Conservation (phyloP, 1,140 invertebrate genomes). For the Saccostrea echinata region DNA sequence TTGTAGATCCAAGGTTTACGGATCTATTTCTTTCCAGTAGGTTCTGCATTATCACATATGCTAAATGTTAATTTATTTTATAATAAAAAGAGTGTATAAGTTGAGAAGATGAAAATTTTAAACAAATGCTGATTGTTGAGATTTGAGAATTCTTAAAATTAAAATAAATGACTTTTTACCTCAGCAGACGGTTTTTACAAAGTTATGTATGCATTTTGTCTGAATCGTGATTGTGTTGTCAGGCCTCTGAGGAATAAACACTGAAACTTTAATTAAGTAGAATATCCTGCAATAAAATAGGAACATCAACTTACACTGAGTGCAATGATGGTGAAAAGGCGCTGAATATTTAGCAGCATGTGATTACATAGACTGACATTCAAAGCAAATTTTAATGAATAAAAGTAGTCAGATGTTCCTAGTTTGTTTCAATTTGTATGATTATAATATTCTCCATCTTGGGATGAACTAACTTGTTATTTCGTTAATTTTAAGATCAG, state of each 20-base stretch:
- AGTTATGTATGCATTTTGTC: not conserved
- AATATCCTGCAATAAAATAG: not conserved
- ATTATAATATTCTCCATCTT: not conserved
- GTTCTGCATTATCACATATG: no score
- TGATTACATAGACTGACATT: no score
- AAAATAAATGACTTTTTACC: not conserved
- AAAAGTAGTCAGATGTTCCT: not conserved
- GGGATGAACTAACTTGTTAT: not conserved
- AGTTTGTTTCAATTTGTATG: not conserved
- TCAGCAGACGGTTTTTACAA: not conserved
- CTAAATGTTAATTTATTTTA: no score
- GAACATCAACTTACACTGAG: not conserved
- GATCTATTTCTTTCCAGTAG: no score
- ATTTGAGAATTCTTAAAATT: not conserved
- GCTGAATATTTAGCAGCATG: no score
- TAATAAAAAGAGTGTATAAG: no score
- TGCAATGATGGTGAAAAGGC: no score
- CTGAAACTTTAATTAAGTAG: not conserved
- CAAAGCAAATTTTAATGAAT: no score
- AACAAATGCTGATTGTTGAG: no score
- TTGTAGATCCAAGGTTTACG: no score
- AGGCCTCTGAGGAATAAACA: not conserved
- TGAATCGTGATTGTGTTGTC: slow-evolving; percentile 26
- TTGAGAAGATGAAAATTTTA: no score
- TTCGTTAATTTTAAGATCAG: not conserved